Evolutionary conservation across 2,797 vertebrate species (phyloP), one percentile per base, ranked within the genome.

Genomic region (Chelmon rostratus): DNA sequence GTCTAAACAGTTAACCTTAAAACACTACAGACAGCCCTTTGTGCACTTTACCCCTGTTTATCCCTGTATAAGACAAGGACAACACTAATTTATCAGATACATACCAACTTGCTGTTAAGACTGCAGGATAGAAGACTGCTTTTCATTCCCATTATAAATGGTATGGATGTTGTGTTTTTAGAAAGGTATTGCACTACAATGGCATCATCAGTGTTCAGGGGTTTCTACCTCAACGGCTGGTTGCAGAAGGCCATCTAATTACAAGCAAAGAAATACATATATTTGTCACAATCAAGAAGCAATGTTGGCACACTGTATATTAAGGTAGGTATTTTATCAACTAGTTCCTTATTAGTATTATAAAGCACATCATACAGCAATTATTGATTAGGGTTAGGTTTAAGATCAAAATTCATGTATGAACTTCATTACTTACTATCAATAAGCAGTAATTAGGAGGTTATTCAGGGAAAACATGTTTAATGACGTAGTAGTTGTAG

Each of bases 11-110:
- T 73, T 38, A 73, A 61, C 13, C 28, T 54, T 23, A 47, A 64
- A 72, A 33, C 44, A 77, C 58, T 13, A 50, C 18, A 69, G 67
- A 81, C 70, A 67, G 85, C 82, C 81, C 73, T 52, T 23, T 25
- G 28, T 79, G 61, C 54, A 53, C 54, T 78, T 58, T 61, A 78
- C 35, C 19, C 44, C 56, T 67, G 54, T 44, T 13, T 82, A 67
- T 63, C 0, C 23, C 21, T 23, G 11, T 53, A 50, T 9, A n/a
- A 42, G 28, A 25, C 7, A 16, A 5, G 15, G 28, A 38, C 18
- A 61, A 15, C 1, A 35, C 2, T 7, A 15, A 47, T n/a, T 62
- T 23, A 56, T 63, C 10, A 61, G 28, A 58, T 75, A 40, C 46
- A 68, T 44, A 76, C 9, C 37, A 44, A 31, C 21, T 47, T 44